Base-by-base conservation (phyloP, 2,113 vertebrate genomes). In the Xyliphius kryptos region DNA sequence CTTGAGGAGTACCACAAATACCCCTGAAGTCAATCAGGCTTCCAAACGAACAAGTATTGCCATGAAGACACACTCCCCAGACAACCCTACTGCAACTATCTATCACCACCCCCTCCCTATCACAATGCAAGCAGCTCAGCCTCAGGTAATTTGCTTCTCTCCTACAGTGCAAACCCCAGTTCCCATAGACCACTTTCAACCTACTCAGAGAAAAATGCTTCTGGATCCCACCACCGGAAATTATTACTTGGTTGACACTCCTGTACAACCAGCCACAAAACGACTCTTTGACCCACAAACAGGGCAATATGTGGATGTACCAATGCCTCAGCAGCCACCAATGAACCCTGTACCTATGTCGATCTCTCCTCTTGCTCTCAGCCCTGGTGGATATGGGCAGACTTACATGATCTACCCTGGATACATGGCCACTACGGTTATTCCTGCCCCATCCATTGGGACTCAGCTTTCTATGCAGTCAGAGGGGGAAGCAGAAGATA, bases 201-300 rank as follows among this genome's bases (percentile, higher is more conserved):
- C 86, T 72, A 92, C 90, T 1, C 93, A 97, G 81, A 87, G 91
- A 63, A 96, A 92, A 77, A 89, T 97, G 91, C 89, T 98, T 47
- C 80, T 98, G 77, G 95, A 97, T 74, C 91, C 95, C 54, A 89
- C 86, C 52, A 97, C 92, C 0, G 95, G 95, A 21, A 93, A 87
- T 76, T 97, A 92, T 80, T 98, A 96, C 76, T 81, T 97, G 67
- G 93, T 98, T 61, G 95, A 98, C 77, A 89, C 92, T 0, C 95
- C 92, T 0, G 76, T 93, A n/a, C 91, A 86, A 70, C 89, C 86
- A 0, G 43, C 89, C 61, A 94, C 91, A 56, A 88, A 86, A 49
- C 88, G 95, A 53, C 90, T 97, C 3, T 97, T 93, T 59, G 95
- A 98, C 71, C 95, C 95, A 0, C 94, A 98, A 72, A 97, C 92